Percentiles rank a stretch among this genome's conserved stretches.
These are phyloP conservation scores for Trachelipus rathkii DNA, from an alignment of 1,140 invertebrate species.

Conservation along the genomic window DNA sequence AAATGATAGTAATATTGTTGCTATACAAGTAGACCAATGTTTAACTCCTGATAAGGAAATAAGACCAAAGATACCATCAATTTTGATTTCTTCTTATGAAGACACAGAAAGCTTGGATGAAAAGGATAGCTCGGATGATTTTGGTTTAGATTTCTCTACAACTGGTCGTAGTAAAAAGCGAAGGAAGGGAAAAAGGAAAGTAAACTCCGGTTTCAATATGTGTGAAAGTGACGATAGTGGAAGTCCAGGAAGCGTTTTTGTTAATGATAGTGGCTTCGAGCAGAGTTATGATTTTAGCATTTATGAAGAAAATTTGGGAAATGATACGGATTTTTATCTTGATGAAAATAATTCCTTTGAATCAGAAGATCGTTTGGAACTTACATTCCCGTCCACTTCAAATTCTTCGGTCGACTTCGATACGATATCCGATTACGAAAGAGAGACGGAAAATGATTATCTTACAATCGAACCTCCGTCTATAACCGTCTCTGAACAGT, in stretches of 20 bases:
- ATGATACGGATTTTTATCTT: not conserved
- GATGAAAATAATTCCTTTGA: not conserved
- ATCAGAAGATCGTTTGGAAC: not conserved
- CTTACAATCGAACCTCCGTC: not conserved
- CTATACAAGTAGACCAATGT: not conserved
- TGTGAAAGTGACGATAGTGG: too few species aligned
- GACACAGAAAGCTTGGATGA: too few species aligned
- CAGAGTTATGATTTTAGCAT: not conserved
- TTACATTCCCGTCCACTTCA: not conserved
- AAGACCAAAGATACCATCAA: not conserved
- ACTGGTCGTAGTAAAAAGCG: too few species aligned
- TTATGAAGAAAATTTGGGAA: not conserved
- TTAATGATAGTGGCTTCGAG: not conserved
- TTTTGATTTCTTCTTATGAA: too few species aligned
- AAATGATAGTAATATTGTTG: not conserved
- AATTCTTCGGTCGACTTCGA: not conserved
- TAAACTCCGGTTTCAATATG: too few species aligned
- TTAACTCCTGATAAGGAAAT: not conserved
- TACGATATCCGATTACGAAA: not conserved
- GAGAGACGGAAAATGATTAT: not conserved
- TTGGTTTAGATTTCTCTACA: too few species aligned
- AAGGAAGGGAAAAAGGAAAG: too few species aligned
- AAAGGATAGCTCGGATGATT: too few species aligned
- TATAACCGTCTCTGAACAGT: constrained; percentile 9
- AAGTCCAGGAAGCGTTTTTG: not conserved